Evolutionary conservation across 2,113 vertebrate species (phyloP), one percentile per base, ranked within the genome.

Genomic region (Ophthalmolycus amberensis): DNA sequence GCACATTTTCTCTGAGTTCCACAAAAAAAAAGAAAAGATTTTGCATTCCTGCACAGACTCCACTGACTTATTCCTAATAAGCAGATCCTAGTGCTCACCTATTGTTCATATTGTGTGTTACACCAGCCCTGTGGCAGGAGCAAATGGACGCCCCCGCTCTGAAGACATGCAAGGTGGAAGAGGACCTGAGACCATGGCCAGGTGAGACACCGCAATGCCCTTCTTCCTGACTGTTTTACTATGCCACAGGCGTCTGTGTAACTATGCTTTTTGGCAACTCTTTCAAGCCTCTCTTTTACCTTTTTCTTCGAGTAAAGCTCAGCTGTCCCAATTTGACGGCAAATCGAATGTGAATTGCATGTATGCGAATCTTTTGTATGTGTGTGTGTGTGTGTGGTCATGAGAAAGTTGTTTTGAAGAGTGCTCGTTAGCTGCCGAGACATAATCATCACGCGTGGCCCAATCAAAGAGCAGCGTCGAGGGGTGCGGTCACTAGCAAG

Each of bases 141-240:
- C 93, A 92, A 78, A 94, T 94, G 88, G 94, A 94, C 42, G 83
- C 92, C 66, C 88, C 94, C 1, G 12, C 91, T 87, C 85, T 94
- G 83, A 94, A 94, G 89, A 93, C 92, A 71, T 94, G 94, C 79
- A 94, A 94, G 73, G 94, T 94, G 87, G 94, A 94, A 77, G 94
- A 94, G 48, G 94, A 94, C 79, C 89, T 94, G 46, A 88, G 94
- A 88, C 80, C 92, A 73, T 94, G 94, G 94, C 83, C 92, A 90
- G 93, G 94, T 94, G 83, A 91, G 91, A 84, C 60, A 76, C 20
- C 40, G 22, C 64, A 16, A n/a, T 40, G 38, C 29, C 22, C 50
- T 8, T 66, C 68, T 63, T 34, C 2, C 15, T 25, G 2, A 15
- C 25, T 25, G 9, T 58, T 25, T 52, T 29, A 27, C 18, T 56